Conservation (phyloP, 2,888 invertebrate species). For the Branchipolynoe longqiensis region DNA sequence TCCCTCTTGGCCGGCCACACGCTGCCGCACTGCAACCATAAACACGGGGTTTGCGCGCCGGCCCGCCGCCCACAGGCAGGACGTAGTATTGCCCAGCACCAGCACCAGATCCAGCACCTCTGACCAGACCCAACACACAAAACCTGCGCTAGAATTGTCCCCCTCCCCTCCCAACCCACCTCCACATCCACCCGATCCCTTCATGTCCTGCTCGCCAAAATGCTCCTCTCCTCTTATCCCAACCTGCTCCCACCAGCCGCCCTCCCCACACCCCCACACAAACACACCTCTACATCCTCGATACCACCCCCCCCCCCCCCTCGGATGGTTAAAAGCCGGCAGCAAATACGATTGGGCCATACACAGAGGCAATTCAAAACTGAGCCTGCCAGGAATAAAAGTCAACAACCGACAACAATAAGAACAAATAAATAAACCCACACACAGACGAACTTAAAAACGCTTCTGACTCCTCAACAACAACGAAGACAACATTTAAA, state of each 20-base stretch:
- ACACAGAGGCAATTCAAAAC: slow-evolving; percentile 34
- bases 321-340: slow-evolving; percentile 7
- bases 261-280: neutral
- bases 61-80: neutral
- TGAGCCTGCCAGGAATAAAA: neutral
- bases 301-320: slow-evolving; percentile 4
- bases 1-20: too few relatives aligned
- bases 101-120: too few relatives aligned
- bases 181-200: neutral
- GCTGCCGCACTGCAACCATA: too few relatives aligned
- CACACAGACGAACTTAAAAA: neutral
- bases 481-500: too few relatives aligned
- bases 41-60: too few relatives aligned
- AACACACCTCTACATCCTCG: neutral
- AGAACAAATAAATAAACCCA: neutral
- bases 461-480: neutral
- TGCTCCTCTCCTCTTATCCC: neutral
- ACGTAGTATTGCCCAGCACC: neutral
- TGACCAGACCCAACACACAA: too few relatives aligned
- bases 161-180: neutral
- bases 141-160: neutral
- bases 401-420: neutral
- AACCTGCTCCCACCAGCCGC: too few relatives aligned
- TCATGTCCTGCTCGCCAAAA: neutral
- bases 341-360: slow-evolving; percentile 26